These are phyloP conservation scores for Discoglossus pictus DNA, from an alignment of 2,797 vertebrate genomes.

Conservation along the genomic window DNA sequence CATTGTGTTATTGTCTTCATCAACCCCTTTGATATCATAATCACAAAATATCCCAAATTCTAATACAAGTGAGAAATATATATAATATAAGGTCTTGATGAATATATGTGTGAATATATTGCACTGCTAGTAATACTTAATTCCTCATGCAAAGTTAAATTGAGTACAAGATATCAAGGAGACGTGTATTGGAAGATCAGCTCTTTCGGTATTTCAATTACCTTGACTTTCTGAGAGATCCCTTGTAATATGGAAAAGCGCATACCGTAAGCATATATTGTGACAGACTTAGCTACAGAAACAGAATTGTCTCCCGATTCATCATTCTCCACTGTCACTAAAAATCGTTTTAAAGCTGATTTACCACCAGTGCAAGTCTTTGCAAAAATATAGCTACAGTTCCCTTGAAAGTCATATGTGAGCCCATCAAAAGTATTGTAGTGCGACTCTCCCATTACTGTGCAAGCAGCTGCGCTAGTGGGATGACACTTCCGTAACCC, in stretches of 20 bases:
- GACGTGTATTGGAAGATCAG: too few species aligned
- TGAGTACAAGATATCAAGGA: too few species aligned
- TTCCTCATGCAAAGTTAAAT: too few species aligned
- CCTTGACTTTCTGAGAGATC: conserved; percentile 53
- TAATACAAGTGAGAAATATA: too few species aligned
- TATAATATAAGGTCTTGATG: too few species aligned
- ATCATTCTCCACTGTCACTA: conserved; percentile 56
- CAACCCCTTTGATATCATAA: too few species aligned
- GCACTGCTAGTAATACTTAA: too few species aligned
- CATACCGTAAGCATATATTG: conserved; percentile 53
- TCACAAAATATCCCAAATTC: too few species aligned
- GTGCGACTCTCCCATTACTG: not conserved
- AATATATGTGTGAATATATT: too few species aligned
- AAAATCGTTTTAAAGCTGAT: conserved; percentile 45
- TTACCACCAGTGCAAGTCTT: not conserved
- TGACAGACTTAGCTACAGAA: conserved; percentile 8
- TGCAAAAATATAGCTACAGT: not conserved
- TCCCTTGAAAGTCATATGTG: not conserved
- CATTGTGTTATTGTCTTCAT: too few species aligned
- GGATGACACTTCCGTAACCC: conserved; percentile 28
- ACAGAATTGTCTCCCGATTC: not conserved
- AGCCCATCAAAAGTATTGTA: conserved; percentile 11
- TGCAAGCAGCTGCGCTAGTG: not conserved
- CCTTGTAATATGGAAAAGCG: conserved; percentile 57
- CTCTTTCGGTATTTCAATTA: conserved; percentile 32